phyloP scores from a whole-genome alignment of 2,888 invertebrate genomes.

The Stramonita haemastoma region DNA sequence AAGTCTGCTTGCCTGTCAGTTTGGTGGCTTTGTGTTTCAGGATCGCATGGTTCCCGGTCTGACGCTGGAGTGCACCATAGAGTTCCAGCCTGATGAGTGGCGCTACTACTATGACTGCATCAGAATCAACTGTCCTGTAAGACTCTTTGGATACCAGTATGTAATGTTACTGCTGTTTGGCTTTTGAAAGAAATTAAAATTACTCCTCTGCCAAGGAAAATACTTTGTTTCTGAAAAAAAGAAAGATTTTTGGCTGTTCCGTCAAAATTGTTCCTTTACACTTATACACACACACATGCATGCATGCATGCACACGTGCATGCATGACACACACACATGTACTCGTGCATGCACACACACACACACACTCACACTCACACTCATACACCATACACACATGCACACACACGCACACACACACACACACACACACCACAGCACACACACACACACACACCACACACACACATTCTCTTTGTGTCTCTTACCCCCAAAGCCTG shows the following conservation, averaged over 20 bases:
- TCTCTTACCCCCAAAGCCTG: too few relatives aligned
- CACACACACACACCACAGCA: not conserved
- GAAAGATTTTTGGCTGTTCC: too few relatives aligned
- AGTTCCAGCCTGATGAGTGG: slow-evolving; percentile 76
- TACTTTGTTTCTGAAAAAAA: too few relatives aligned
- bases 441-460: not conserved
- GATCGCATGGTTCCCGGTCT: slow-evolving; percentile 75
- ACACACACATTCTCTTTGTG: too few relatives aligned
- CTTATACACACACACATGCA: slow-evolving; percentile 2
- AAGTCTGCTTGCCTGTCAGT: not conserved
- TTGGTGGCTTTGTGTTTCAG: slow-evolving; percentile 53
- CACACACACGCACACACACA: slow-evolving; percentile 17
- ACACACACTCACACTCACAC: slow-evolving; percentile 36
- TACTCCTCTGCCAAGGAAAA: too few relatives aligned
- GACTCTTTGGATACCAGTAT: not conserved
- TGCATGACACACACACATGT: not conserved
- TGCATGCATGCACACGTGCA: slow-evolving; percentile 20
- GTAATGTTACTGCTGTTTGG: too few relatives aligned
- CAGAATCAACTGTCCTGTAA: slow-evolving; percentile 74
- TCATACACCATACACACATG: slow-evolving; percentile 27
- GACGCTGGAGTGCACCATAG: slow-evolving; percentile 74
- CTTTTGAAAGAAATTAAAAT: too few relatives aligned
- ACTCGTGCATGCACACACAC: not conserved
- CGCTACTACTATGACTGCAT: slow-evolving; percentile 77
- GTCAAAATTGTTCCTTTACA: too few relatives aligned